A percentile compares a stretch with the other conserved stretches of the same genome.
phyloP scores from a whole-genome alignment of 2,797 vertebrate genomes.

The Danio albolineatus region DNA sequence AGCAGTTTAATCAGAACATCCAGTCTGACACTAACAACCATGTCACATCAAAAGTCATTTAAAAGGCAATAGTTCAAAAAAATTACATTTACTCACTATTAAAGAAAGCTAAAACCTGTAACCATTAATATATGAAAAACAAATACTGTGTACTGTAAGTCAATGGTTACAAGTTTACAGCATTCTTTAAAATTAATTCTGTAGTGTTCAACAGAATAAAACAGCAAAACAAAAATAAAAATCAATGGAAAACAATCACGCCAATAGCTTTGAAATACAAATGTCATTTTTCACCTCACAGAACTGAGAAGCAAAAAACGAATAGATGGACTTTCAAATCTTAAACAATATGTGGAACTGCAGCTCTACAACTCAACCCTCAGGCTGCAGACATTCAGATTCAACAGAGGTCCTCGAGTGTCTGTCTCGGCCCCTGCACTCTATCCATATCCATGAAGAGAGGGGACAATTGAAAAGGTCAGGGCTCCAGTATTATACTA shows the following conservation, averaged over 20 bases:
- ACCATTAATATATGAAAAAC: too few relatives aligned
- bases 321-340: neutral
- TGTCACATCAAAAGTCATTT: too few relatives aligned
- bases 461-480: slow-evolving; percentile 54
- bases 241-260: slow-evolving; percentile 2
- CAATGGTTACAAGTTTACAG: too few relatives aligned
- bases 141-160: too few relatives aligned
- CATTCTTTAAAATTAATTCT: too few relatives aligned
- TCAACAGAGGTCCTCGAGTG: slow-evolving; percentile 19
- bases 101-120: too few relatives aligned
- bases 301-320: slow-evolving; percentile 8
- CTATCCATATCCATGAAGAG: slow-evolving; percentile 1
- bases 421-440: slow-evolving; percentile 19
- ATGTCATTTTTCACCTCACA: slow-evolving; percentile 15
- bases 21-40: too few relatives aligned
- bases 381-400: slow-evolving; percentile 18
- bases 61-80: too few relatives aligned
- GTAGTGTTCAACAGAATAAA: too few relatives aligned
- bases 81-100: too few relatives aligned
- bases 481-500: slow-evolving; percentile 35
- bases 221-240: too few relatives aligned
- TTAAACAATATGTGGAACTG: neutral
- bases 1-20: too few relatives aligned
- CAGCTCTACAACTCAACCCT: neutral
- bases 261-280: slow-evolving; percentile 8